Conservation (phyloP, 2,888 invertebrate species). For the Xestia rhomboidea region DNA sequence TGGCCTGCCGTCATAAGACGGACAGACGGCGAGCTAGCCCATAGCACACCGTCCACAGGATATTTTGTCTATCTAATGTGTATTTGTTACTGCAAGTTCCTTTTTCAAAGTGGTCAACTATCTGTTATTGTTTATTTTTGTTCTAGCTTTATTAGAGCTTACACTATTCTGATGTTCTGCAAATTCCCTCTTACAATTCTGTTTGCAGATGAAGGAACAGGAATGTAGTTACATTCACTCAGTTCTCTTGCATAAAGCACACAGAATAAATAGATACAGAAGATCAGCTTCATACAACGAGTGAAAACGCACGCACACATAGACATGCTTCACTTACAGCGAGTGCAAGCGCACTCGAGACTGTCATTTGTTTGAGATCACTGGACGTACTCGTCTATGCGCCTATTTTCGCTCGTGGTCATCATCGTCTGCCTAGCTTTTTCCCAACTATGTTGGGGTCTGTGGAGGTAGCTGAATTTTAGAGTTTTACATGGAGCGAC, state of each 20-base stretch:
- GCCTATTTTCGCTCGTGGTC: not conserved
- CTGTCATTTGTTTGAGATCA: not conserved
- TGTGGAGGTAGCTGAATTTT: not conserved
- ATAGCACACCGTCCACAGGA: no score
- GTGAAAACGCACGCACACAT: not conserved
- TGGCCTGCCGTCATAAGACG: no score
- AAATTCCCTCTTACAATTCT: slow-evolving; percentile 18
- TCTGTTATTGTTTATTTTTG: not conserved
- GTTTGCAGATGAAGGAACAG: slow-evolving; percentile 16
- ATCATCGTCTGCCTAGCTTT: not conserved
- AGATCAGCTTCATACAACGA: not conserved
- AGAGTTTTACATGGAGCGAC: not conserved
- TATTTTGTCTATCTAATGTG: no score
- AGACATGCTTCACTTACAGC: not conserved
- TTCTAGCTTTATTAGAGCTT: slow-evolving; percentile 12
- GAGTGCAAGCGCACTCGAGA: not conserved
- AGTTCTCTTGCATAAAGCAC: slow-evolving; percentile 13
- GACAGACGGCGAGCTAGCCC: no score
- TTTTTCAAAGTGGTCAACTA: not conserved
- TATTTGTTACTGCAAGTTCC: no score
- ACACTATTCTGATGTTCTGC: not conserved
- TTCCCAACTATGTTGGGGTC: not conserved
- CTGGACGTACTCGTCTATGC: not conserved
- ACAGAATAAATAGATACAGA: not conserved
- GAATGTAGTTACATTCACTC: slow-evolving; percentile 14